Evolutionary conservation across 1,140 invertebrate genomes (phyloP), one percentile per base, ranked within the genome.

Genomic region (Trachymyrmex septentrionalis): DNA sequence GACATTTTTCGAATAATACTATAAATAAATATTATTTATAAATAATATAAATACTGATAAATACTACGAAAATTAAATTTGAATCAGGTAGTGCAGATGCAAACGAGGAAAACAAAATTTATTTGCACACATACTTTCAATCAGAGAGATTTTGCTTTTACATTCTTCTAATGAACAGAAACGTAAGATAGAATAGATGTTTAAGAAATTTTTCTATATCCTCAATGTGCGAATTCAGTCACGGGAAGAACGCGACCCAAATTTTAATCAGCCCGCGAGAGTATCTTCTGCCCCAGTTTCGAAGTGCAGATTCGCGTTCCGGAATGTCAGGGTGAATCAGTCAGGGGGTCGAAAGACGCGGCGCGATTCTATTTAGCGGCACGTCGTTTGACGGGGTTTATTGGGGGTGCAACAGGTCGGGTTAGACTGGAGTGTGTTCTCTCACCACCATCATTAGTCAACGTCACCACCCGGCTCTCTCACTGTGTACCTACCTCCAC

Each of bases 381-480:
- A 92, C 93, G 93, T 93, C 93, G 93, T 95, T 95, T 95, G 93
- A 95, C 93, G 93, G 93, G 93, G 92, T 95, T 94, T 94, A 94
- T 95, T 95, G 93, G 92, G 93, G 93, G 94, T 94, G 94, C 94
- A 95, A 95, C 94, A 95, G 95, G 94, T 95, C 91, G 94, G 93
- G 93, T 93, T 95, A 94, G 94, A 95, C 92, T 94, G 91, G 93
- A 95, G 94, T 94, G 92, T 94, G 93, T 95, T 94, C 94, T 95
- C 94, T 95, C 94, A 93, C 94, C 94, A 95, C 94, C 94, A 95
- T 95, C 95, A 95, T 95, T 95, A 95, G 94, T 95, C 95, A 95
- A 95, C 94, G 95, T 95, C 95, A 95, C 93, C 94, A 93, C 91
- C 90, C 93, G 91, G 89, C 80, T 86, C 86, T 88, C 86, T 86